These are phyloP conservation scores for Heteropelma amictum DNA, from an alignment of 2,888 invertebrate species.

Conservation along the genomic window DNA sequence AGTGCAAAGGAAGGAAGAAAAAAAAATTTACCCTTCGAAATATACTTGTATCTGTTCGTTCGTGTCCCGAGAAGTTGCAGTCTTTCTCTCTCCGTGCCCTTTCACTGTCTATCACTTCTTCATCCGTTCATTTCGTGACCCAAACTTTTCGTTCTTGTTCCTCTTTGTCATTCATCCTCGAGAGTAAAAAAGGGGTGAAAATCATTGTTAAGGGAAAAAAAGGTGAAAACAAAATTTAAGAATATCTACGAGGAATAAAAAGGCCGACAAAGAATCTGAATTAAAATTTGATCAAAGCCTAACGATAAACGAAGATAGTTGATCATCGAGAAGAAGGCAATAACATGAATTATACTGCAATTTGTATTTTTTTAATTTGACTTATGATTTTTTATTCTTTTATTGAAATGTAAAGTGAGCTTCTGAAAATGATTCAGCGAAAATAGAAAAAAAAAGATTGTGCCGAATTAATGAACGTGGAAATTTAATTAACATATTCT, in stretches of 20 bases:
- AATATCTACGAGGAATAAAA: not conserved
- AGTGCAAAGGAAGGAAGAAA: not conserved
- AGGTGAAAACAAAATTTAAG: too few relatives aligned
- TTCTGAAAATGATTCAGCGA: too few relatives aligned
- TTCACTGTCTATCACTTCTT: slow-evolving; percentile 6
- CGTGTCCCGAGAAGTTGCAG: slow-evolving; percentile 7
- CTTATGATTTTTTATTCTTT: too few relatives aligned
- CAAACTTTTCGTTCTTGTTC: not conserved
- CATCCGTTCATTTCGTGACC: slow-evolving; percentile 6
- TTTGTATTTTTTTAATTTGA: too few relatives aligned
- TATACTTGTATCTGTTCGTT: slow-evolving; percentile 27
- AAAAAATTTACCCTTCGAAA: slow-evolving; percentile 7
- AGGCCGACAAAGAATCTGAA: not conserved
- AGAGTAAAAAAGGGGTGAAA: not conserved
- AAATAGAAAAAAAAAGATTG: not conserved
- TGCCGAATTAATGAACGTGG: not conserved
- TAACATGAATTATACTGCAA: too few relatives aligned
- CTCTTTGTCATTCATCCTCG: too few relatives aligned
- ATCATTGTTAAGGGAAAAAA: not conserved
- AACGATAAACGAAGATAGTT: too few relatives aligned
- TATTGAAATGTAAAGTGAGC: too few relatives aligned
- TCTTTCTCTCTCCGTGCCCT: not conserved
- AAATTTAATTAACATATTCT: too few relatives aligned
- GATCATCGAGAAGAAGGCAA: too few relatives aligned
- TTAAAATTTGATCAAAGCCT: too few relatives aligned